These are phyloP conservation scores for Frankliniella intonsa DNA, from an alignment of 2,888 invertebrate genomes.

Conservation along the genomic window DNA sequence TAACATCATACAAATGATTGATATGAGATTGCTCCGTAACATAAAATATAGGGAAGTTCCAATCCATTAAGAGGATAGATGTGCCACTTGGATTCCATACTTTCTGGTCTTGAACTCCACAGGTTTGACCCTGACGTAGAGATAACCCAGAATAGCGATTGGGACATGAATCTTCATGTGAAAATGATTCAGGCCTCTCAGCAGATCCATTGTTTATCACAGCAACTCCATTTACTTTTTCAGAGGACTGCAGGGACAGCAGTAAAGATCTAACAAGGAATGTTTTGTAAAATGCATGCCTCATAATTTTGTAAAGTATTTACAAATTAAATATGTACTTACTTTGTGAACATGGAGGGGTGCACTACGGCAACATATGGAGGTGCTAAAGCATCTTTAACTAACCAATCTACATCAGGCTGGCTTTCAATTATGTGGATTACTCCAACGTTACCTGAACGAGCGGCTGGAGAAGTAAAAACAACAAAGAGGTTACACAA, in stretches of 20 bases:
- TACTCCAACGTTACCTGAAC: conserved; percentile 78
- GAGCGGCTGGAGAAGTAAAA: conserved; percentile 55
- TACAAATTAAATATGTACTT: conserved; percentile 30
- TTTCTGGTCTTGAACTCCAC: conserved; percentile 35
- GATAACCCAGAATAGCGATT: conserved; percentile 63
- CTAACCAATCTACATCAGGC: conserved; percentile 68
- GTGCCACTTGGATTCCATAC: conserved; percentile 80
- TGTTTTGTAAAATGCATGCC: conserved; percentile 31
- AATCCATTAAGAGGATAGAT: conserved; percentile 69
- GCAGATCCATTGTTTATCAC: conserved; percentile 41
- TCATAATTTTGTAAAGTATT: conserved; percentile 3
- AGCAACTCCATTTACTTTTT: conserved; percentile 48
- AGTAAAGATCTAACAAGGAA: conserved; percentile 40
- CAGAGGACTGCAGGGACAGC: conserved; percentile 43
- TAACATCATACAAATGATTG: conserved; percentile 52
- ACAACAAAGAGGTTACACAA: conserved; percentile 29
- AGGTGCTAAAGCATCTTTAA: conserved; percentile 65
- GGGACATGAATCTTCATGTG: conserved; percentile 73
- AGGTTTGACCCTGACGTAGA: conserved; percentile 49
- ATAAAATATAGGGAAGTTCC: conserved; percentile 84
- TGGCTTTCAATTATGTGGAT: conserved; percentile 65
- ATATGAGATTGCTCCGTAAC: conserved; percentile 56
- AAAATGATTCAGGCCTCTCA: conserved; percentile 43
- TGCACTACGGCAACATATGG: conserved; percentile 75
- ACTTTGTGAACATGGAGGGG: conserved; percentile 57